Evolutionary conservation across 2,888 invertebrate genomes (phyloP).

Genomic region (Sphinx pinastri): DNA sequence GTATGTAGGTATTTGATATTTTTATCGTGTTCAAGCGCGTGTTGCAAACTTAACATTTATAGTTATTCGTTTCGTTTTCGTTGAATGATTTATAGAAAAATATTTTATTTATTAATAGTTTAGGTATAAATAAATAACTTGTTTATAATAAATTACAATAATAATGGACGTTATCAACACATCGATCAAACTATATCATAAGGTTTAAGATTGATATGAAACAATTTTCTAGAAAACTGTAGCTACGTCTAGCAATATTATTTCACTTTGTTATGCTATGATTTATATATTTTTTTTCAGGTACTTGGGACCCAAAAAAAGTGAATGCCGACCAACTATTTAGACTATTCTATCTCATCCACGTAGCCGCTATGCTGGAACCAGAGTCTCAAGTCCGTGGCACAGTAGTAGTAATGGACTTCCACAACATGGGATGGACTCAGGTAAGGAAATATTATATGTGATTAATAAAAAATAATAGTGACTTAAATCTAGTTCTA

Average conservation of each 20-base stretch:
- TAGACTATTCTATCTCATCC: conserved; percentile 91
- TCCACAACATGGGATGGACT: conserved; percentile 89
- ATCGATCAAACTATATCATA: not conserved
- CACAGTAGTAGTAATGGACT: conserved; percentile 92
- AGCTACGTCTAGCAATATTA: no score
- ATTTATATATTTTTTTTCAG: conserved; percentile 55
- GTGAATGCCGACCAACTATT: conserved; percentile 90
- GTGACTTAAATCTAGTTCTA: no score
- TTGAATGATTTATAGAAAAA: no score
- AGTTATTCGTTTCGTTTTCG: no score
- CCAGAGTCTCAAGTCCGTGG: conserved; percentile 92
- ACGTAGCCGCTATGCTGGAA: conserved; percentile 86
- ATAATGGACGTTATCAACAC: not conserved
- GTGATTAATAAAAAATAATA: not conserved
- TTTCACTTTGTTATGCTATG: not conserved
- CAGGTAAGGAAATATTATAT: conserved; percentile 77
- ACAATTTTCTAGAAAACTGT: no score
- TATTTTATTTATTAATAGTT: no score
- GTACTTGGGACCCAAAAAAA: conserved; percentile 89
- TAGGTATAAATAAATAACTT: no score
- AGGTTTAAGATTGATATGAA: not conserved
- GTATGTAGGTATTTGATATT: no score
- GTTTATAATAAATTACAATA: no score
- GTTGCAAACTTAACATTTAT: no score
- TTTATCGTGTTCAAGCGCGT: no score